These are phyloP conservation scores for Manis crassicaudata DNA, from an alignment of 2,797 vertebrate genomes.

Conservation along the genomic window DNA sequence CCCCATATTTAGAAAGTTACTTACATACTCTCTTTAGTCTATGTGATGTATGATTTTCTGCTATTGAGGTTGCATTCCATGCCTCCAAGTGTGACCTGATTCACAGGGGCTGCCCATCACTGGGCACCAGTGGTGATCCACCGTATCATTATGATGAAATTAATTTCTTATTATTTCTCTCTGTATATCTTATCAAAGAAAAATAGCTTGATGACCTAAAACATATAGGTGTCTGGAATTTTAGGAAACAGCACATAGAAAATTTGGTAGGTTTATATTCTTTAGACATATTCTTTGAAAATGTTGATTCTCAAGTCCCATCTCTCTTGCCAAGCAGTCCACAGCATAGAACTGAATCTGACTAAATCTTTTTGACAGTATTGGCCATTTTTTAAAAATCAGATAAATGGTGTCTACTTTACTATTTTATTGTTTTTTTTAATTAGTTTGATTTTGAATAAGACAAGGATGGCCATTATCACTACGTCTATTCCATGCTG, in stretches of 20 bases:
- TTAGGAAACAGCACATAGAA: background rate
- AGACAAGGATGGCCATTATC: background rate
- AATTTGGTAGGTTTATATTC: background rate
- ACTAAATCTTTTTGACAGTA: background rate
- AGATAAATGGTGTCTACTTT: background rate
- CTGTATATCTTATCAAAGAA: background rate
- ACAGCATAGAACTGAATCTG: background rate
- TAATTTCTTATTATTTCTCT: background rate
- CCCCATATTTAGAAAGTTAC: background rate
- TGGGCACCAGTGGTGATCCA: background rate
- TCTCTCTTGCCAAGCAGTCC: background rate
- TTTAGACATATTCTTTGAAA: background rate
- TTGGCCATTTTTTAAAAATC: background rate
- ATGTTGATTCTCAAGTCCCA: background rate
- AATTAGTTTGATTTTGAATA: background rate
- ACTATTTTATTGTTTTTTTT: background rate
- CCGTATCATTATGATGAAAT: background rate
- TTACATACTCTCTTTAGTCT: background rate
- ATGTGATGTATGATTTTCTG: background rate
- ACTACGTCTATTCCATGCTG: background rate
- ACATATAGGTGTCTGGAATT: background rate
- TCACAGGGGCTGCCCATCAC: background rate
- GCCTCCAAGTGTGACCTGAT: background rate
- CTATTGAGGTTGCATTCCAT: background rate
- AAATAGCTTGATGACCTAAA: background rate